A percentile compares a stretch with the other conserved stretches of the same genome.
Evolutionary conservation across 2,888 invertebrate species (phyloP).

Genomic region (Coleophora deauratella): DNA sequence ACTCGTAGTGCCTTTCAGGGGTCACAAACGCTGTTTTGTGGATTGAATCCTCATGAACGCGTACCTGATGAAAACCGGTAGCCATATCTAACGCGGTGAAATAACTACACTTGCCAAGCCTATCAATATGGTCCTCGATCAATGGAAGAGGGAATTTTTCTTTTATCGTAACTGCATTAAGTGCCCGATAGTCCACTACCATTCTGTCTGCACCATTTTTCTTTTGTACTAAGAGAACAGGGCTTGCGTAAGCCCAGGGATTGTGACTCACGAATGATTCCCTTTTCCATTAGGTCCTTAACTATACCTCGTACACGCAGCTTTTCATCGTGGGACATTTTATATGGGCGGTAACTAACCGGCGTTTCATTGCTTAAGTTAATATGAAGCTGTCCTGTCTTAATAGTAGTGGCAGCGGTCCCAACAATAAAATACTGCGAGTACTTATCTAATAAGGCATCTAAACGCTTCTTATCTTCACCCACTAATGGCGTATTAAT

Average conservation of each 20-base stretch:
- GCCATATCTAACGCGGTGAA: slow-evolving; percentile 19
- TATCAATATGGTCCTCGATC: too few species aligned
- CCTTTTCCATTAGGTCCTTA: slow-evolving; percentile 1
- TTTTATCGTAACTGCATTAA: slow-evolving; percentile 5
- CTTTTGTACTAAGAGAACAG: slow-evolving; percentile 8
- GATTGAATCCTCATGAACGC: slow-evolving; percentile 8
- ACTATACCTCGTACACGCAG: slow-evolving; percentile 8
- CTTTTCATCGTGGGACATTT: slow-evolving; percentile 11
- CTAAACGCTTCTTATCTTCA: slow-evolving; percentile 6
- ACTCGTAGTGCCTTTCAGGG: slow-evolving; percentile 16
- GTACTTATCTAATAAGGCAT: slow-evolving; percentile 9
- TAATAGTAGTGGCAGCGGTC: slow-evolving; percentile 12
- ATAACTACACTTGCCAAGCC: slow-evolving; percentile 9
- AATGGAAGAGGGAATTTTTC: slow-evolving; percentile 11
- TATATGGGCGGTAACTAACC: slow-evolving; percentile 11
- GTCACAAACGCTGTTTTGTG: slow-evolving; percentile 14
- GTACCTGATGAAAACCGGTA: slow-evolving; percentile 15
- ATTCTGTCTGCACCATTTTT: neutral
- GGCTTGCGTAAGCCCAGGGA: slow-evolving; percentile 6
- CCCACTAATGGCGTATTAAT: slow-evolving; percentile 12
- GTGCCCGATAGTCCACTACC: slow-evolving; percentile 6
- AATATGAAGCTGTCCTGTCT: slow-evolving; percentile 10
- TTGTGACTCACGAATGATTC: slow-evolving; percentile 5
- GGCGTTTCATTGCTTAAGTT: slow-evolving; percentile 7
- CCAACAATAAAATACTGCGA: slow-evolving; percentile 8